These are phyloP conservation scores for Engraulis encrasicolus DNA, from an alignment of 2,113 vertebrate species.

Conservation along the genomic window DNA sequence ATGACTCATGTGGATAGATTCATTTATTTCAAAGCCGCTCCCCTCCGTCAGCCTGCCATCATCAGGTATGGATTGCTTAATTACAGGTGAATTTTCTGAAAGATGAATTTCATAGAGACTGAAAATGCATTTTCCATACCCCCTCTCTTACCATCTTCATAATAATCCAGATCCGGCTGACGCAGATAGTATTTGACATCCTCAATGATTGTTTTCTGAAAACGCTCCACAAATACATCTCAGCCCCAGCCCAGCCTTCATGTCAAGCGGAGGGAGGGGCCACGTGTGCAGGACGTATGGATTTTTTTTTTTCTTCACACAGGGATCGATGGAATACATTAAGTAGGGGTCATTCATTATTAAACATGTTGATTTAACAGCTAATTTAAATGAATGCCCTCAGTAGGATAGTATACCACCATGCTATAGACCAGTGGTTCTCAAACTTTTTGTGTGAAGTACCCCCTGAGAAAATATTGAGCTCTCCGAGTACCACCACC, in stretches of 20 bases:
- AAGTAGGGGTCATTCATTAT: constrained; percentile 50
- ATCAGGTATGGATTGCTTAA: not conserved
- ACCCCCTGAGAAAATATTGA: too few species aligned
- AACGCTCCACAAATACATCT: not conserved
- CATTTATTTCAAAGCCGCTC: not conserved
- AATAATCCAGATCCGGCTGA: not conserved
- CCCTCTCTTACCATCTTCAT: not conserved
- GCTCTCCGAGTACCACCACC: too few species aligned
- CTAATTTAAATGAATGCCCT: constrained; percentile 35
- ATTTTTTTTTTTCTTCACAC: constrained; percentile 37
- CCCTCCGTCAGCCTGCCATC: not conserved
- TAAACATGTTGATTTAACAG: constrained; percentile 47
- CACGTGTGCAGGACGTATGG: constrained; percentile 25
- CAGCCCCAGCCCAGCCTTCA: not conserved
- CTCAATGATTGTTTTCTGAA: not conserved
- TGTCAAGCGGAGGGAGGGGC: constrained; percentile 21
- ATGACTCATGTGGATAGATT: not conserved
- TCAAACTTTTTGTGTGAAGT: too few species aligned
- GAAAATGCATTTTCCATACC: not conserved
- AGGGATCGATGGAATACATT: constrained; percentile 50
- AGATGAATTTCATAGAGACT: not conserved
- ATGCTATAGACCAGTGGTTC: not conserved
- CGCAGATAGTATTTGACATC: not conserved
- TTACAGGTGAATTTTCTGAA: not conserved
- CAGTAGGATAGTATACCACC: not conserved